Base-by-base conservation (phyloP, 2,888 invertebrate species). In the Gymnosoma rotundatum region DNA sequence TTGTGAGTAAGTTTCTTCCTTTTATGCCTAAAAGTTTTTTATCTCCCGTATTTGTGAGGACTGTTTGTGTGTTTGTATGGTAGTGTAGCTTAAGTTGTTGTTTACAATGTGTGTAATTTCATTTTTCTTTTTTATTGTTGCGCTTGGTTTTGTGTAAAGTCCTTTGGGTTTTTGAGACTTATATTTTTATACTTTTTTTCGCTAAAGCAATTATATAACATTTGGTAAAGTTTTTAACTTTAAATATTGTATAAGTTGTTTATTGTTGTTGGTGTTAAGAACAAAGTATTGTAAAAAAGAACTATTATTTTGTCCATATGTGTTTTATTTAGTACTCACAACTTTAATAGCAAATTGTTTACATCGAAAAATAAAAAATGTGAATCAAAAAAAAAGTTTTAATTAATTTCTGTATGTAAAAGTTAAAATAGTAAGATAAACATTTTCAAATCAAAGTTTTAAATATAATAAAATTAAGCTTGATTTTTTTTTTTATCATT, bases 171-270 rank as follows among this genome's bases (percentile, higher is more conserved):
- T 72, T 38, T 64, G 72, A 50, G 36, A 52, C 45, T 45, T 52
- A 18, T 52, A 20, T 2, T 12, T 54, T n/a, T 73, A 58, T 32
- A 7, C 1, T 42, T 1, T 12, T 20, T 52, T 78, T 54, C 45
- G 20, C 67, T 67, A 21, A 56, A 69, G 63, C 67, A 78, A 73
- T 73, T 73, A 78, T 42, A 32, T 64, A 78, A 74, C 48, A 83
- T 67, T 82, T 78, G 61, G 18, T 61, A 16, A 12, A 25, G 25
- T 75, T n/a, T 63, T 50, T 16, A 32, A 32, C 20, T 74, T 63
- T 18, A 66, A 54, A 48, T 25, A 56, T 42, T 54, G 3, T 63
- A 36, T 45, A 54, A 67, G 38, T 58, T 58, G 10, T 56, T 38
- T 10, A 25, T 50, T 52, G 66, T 76, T 61, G 58, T 45, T n/a